Evolutionary conservation across 1,140 invertebrate species (phyloP).

Genomic region (Wiebesia pumilae): DNA sequence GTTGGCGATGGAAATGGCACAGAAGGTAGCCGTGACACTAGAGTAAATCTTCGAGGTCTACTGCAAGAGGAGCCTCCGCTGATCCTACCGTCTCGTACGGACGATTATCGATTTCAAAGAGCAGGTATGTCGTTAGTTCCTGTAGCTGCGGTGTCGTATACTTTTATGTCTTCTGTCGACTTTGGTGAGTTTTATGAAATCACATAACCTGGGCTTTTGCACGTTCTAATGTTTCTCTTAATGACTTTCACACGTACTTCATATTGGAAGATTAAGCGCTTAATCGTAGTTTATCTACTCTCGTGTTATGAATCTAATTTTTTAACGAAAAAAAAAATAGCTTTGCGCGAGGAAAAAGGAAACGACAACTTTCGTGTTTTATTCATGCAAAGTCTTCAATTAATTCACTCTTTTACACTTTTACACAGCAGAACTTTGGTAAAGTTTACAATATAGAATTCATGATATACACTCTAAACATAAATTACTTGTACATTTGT

Average conservation of each 20-base stretch:
- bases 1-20: slow-evolving; percentile 1
- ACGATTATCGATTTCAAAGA: slow-evolving; percentile 64
- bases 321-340: too few species aligned
- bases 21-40: background rate
- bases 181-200: background rate
- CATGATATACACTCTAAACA: too few species aligned
- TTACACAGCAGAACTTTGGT: too few species aligned
- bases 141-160: background rate
- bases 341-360: too few species aligned
- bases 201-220: background rate
- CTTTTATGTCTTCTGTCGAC: background rate
- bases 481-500: too few species aligned
- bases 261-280: background rate
- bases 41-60: slow-evolving; percentile 45
- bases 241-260: background rate
- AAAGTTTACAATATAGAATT: too few species aligned
- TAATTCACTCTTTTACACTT: too few species aligned
- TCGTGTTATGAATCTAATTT: too few species aligned
- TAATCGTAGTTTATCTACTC: background rate
- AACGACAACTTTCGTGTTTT: too few species aligned
- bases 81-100: slow-evolving; percentile 57
- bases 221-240: background rate
- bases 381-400: too few species aligned
- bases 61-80: slow-evolving; percentile 56
- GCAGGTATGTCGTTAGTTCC: slow-evolving; percentile 61